phyloP scores from a whole-genome alignment of 1,140 invertebrate species.

The Pentalonia nigronervosa region DNA sequence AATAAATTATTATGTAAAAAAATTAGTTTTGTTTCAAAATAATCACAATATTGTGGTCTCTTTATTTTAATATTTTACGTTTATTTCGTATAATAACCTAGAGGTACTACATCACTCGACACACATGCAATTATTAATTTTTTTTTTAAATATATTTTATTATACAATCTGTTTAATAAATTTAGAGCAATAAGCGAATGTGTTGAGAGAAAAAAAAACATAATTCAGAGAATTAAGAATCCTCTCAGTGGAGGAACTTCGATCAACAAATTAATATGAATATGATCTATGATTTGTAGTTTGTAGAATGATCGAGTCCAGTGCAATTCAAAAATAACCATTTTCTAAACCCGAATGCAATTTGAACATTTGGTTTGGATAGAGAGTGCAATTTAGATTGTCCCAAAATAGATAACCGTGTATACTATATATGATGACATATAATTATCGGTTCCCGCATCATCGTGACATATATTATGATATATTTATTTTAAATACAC shows the following conservation, averaged over 20 bases:
- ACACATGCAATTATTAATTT: too few species aligned
- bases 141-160: too few species aligned
- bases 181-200: too few species aligned
- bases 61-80: neutral
- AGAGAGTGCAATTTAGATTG: neutral
- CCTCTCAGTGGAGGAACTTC: too few species aligned
- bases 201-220: too few species aligned
- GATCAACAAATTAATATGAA: neutral
- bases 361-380: too few species aligned
- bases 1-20: neutral
- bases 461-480: neutral
- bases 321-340: neutral
- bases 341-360: too few species aligned
- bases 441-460: neutral
- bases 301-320: neutral
- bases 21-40: neutral
- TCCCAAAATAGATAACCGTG: neutral
- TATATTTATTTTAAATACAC: neutral
- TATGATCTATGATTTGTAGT: neutral
- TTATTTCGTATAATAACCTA: neutral
- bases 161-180: too few species aligned
- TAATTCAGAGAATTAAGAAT: too few species aligned
- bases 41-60: neutral
- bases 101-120: too few species aligned
- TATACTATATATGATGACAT: neutral